Percentiles rank a stretch among this genome's conserved stretches.
phyloP scores from a whole-genome alignment of 2,113 vertebrate genomes.

The Rafetus swinhoei region DNA sequence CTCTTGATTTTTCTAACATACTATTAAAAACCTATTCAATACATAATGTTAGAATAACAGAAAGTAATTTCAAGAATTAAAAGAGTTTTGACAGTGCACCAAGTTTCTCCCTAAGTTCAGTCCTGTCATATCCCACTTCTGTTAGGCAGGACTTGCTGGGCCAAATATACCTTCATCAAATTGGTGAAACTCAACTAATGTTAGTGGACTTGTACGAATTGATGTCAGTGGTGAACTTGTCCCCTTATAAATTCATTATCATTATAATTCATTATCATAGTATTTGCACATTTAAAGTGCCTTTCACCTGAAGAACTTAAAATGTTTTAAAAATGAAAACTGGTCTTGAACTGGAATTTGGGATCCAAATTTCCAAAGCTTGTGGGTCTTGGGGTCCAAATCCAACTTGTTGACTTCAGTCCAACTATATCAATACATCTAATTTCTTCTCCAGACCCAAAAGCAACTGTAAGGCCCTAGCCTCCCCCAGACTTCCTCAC shows the following conservation, averaged over 20 bases:
- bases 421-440: rapidly evolving
- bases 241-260: not conserved
- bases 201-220: rapidly evolving
- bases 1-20: conserved; percentile 27
- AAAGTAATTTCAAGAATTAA: conserved; percentile 21
- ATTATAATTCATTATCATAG: not conserved
- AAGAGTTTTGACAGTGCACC: not conserved
- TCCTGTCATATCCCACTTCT: rapidly evolving
- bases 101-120: rapidly evolving
- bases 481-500: not conserved
- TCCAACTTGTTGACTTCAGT: not conserved
- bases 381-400: not conserved
- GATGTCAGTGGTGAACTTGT: not conserved
- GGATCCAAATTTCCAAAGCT: not conserved
- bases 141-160: not conserved
- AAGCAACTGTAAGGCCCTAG: not conserved
- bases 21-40: conserved; percentile 34
- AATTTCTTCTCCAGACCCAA: not conserved
- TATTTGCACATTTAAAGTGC: not conserved
- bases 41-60: not conserved
- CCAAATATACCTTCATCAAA: rapidly evolving
- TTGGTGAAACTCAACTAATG: not conserved
- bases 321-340: not conserved
- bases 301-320: not conserved
- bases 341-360: not conserved